A percentile compares a stretch with the other conserved stretches of the same genome.
Conservation (phyloP, 2,113 vertebrate genomes). For the Eretmochelys imbricata region DNA sequence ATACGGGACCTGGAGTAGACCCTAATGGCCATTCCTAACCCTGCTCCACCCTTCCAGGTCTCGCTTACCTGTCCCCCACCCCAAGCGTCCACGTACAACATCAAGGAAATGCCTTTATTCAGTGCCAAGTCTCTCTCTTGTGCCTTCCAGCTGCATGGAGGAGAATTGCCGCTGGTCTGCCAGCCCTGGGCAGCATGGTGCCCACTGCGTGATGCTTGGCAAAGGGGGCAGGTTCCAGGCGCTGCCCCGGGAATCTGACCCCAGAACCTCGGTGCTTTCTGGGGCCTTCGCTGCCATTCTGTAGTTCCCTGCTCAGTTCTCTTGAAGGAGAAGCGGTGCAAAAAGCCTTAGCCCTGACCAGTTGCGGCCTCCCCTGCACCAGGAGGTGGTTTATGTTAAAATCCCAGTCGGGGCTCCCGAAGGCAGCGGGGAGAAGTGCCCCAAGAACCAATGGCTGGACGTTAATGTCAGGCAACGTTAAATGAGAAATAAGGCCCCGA, state of each 20-base stretch:
- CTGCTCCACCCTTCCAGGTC: background rate
- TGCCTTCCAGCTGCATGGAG: no score
- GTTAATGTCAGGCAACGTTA: background rate
- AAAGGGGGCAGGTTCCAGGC: background rate
- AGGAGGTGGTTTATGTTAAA: no score
- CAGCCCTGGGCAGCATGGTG: background rate
- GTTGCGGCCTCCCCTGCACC: background rate
- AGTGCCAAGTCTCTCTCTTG: background rate
- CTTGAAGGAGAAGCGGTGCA: no score
- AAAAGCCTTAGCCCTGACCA: no score
- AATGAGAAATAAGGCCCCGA: background rate
- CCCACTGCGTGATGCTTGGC: background rate
- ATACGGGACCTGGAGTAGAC: background rate
- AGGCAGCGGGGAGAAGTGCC: background rate
- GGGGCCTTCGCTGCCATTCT: background rate
- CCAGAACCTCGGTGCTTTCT: no score
- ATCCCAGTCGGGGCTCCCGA: background rate
- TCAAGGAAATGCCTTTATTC: background rate
- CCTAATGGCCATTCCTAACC: background rate
- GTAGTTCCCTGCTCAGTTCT: background rate
- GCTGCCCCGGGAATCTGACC: background rate
- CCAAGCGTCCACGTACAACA: background rate
- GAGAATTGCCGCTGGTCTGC: background rate
- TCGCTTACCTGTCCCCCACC: background rate
- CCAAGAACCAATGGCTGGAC: background rate